Evolutionary conservation across 2,113 vertebrate species (phyloP).

Genomic region (Cynopterus brachyotis): DNA sequence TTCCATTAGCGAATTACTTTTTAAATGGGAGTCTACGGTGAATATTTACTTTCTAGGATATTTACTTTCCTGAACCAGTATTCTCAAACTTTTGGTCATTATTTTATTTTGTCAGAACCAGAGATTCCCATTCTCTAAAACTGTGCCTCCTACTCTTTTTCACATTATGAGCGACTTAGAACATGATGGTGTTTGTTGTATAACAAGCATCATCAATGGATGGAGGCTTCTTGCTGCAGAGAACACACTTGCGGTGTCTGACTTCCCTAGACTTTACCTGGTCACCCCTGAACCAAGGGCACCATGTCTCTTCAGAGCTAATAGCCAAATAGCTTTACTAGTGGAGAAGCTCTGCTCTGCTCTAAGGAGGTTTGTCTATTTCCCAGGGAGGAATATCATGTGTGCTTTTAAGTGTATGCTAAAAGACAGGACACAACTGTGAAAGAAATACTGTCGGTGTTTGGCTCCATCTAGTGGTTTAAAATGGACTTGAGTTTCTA

Average conservation of each 20-base stretch:
- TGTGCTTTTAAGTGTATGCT: not conserved
- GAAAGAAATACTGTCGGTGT: not conserved
- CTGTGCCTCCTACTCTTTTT: not conserved
- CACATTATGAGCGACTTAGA: too few relatives aligned
- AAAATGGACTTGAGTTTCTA: not conserved
- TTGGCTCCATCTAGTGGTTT: slow-evolving; percentile 37
- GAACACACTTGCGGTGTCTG: not conserved
- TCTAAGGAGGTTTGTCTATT: not conserved
- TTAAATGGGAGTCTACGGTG: not conserved
- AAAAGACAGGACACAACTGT: rapidly evolving
- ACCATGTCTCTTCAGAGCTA: not conserved
- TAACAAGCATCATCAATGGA: not conserved
- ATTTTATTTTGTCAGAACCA: not conserved
- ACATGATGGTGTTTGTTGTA: too few relatives aligned
- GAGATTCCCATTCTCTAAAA: not conserved
- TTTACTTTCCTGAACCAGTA: not conserved
- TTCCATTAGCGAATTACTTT: not conserved
- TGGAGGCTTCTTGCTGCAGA: not conserved
- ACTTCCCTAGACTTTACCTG: not conserved
- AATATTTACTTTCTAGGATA: not conserved
- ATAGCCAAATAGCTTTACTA: not conserved
- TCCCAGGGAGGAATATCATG: not conserved
- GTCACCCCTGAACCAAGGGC: not conserved
- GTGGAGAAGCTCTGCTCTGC: not conserved
- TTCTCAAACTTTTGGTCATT: not conserved